These are phyloP conservation scores for Tholera decimalis DNA, from an alignment of 2,888 invertebrate species.

Conservation along the genomic window DNA sequence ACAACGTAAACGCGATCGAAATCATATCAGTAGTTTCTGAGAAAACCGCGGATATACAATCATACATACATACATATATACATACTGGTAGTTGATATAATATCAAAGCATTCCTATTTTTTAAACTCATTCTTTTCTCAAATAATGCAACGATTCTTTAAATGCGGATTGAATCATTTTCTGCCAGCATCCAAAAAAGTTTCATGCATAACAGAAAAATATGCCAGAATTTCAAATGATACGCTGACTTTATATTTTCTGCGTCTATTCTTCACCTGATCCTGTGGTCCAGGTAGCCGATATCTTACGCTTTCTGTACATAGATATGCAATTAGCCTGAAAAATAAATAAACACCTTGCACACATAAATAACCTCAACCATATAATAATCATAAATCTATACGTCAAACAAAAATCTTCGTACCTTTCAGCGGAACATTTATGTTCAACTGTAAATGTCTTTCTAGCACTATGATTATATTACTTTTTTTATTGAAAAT, in stretches of 20 bases:
- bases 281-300: neutral
- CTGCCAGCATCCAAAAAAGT: no score
- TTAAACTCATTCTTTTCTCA: no score
- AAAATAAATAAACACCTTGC: neutral
- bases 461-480: constrained; percentile 8
- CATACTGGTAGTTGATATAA: no score
- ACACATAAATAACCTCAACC: constrained; percentile 23
- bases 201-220: no score
- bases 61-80: no score
- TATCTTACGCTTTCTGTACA: neutral
- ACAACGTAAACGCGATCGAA: no score
- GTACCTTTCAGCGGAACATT: neutral
- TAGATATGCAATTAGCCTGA: neutral
- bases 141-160: no score
- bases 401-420: constrained; percentile 6
- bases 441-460: constrained; percentile 1
- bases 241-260: neutral
- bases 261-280: neutral
- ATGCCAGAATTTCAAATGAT: neutral
- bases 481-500: no score
- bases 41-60: no score
- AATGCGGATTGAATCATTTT: no score
- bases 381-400: constrained; percentile 15
- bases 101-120: no score
- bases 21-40: no score